Base-by-base conservation (phyloP, 2,113 vertebrate species). In the Eleginops maclovinus region DNA sequence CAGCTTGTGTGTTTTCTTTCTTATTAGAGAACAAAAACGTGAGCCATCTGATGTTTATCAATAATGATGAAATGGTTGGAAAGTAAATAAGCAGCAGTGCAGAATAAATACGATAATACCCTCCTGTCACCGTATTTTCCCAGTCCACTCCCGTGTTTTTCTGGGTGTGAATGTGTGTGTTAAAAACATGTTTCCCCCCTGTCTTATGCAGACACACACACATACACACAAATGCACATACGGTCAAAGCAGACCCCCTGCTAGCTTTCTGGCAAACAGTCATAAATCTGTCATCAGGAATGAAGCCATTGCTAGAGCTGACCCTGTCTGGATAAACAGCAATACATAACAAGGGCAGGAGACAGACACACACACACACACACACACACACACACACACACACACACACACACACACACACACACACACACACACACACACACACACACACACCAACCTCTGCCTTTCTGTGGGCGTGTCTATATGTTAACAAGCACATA, bases 271-370 rank as follows among this genome's bases (percentile, higher is more conserved):
- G 93, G 92, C 91, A 93, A 93, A 93, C 91, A 93, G 72, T 92
- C 93, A 93, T 94, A 94, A 94, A 94, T 93, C 93, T 94, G 93
- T 94, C 93, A 93, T 92, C 90, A 91, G 89, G 85, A 92, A 92
- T 92, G 91, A 94, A 94, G 92, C 91, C 92, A 91, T 93, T 66
- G 77, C 87, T 85, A 55, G 81, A 85, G 88, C 86, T 93, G 89
- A 92, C 92, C 93, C 92, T 85, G 92, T 93, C 90, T 92, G 93
- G 91, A 92, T 94, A 91, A 92, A 94, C 92, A 93, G 92, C 90
- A 88, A 93, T 91, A 85, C 89, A 92, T 88, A 92, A 93, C 88
- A 91, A 91, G 92, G 89, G 92, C 88, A 88, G 82, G 51, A 70
- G 66, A 89, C 70, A 87, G 63, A 71, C 77, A 93, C 81, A 94